A percentile compares a stretch with the other conserved stretches of the same genome.
Evolutionary conservation across 2,113 vertebrate genomes (phyloP).

Genomic region (Melanerpes aurifrons): DNA sequence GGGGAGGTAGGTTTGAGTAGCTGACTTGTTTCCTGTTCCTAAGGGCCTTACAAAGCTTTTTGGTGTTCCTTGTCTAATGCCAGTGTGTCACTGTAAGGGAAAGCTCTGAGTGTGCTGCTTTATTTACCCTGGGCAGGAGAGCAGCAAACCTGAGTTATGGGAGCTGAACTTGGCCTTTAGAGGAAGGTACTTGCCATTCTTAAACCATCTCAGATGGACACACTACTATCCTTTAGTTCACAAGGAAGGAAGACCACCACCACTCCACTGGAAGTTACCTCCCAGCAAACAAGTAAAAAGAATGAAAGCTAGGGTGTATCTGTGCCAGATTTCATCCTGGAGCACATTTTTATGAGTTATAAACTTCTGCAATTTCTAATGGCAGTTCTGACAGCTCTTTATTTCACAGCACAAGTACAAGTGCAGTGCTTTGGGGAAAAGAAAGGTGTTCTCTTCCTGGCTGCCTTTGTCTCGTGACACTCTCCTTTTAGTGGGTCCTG

Average conservation of each 20-base stretch:
- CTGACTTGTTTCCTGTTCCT: not conserved
- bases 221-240: constrained; percentile 17
- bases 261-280: constrained; percentile 39
- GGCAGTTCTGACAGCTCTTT: constrained; percentile 47
- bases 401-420: not conserved
- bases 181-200: not conserved
- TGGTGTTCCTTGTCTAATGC: not conserved
- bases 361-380: constrained; percentile 46
- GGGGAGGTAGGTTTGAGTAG: not conserved
- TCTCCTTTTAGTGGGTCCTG: not conserved
- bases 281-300: constrained; percentile 47
- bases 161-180: not conserved
- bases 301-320: not conserved
- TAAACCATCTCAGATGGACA: constrained; percentile 20
- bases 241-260: constrained; percentile 48
- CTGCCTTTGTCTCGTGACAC: not conserved
- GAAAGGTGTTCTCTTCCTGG: not conserved
- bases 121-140: not conserved
- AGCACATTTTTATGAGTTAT: constrained; percentile 48
- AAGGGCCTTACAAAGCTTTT: not conserved
- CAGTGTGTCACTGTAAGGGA: not conserved
- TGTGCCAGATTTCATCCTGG: constrained; percentile 43
- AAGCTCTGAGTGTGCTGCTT: not conserved
- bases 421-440: not conserved
- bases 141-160: not conserved